Evolutionary conservation across 2,888 invertebrate species (phyloP), one percentile per base, ranked within the genome.

Genomic region (Griposia aprilina): DNA sequence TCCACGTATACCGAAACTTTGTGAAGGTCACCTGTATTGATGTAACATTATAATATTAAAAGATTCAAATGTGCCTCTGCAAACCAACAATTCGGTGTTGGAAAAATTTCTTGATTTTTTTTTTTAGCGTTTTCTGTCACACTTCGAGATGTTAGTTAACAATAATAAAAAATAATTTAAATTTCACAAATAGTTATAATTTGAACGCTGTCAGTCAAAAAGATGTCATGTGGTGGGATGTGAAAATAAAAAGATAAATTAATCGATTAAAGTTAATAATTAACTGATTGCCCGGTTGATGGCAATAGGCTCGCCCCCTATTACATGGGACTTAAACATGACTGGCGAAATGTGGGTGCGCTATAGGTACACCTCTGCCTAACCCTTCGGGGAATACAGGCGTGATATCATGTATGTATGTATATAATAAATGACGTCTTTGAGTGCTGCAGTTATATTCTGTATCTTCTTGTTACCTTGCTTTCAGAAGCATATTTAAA

Each of bases 1-100:
- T 71, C 45, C 63, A 50, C 50, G 55, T 57, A 41, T 57, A 80
- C 4, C 6, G 1, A 52, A 72, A 72, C 8, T 72, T 72, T 50
- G 5, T 41, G 62, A 55, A 50, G 41, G 48, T 50, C 41, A n/a
- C 5, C 17, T 45, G 15, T 57, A 63, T 70, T 55, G 48, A 36
- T 55, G 17, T 36, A 26, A 26, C 11, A 30, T 48, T 50, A 23
- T 17, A 52, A 23, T 17, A 52, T 48, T 26, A 62, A 68, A 77
- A 63, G 50, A 10, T 48, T 63, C 6, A 20, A n/a, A 48, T 55
- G 20, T 30, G 20, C 6, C 2, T 52, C 10, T 15, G 26, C 45
- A 55, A 23, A 0, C 17, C 4, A 57, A 60, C 7, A 60, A 59
- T 30, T 77, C 17, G 2, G 8, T 11, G n/a, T 4, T 15, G n/a